phyloP scores from a whole-genome alignment of 2,888 invertebrate species.

The Vanessa cardui region DNA sequence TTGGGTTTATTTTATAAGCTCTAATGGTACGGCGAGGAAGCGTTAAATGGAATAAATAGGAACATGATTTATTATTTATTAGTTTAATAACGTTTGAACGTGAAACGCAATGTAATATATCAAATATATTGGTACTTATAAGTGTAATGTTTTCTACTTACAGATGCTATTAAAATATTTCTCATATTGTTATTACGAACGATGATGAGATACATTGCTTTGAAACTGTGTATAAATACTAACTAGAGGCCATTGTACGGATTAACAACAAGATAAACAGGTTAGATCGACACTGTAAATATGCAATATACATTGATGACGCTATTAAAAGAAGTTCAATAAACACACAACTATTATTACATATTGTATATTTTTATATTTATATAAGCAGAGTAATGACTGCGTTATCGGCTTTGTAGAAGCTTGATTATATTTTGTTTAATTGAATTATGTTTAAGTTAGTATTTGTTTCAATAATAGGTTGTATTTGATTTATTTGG shows the following conservation, averaged over 20 bases:
- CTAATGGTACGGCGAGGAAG: too few relatives aligned
- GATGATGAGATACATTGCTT: constrained; percentile 17
- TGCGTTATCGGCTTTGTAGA: too few relatives aligned
- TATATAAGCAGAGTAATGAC: background rate
- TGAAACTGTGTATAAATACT: constrained; percentile 31
- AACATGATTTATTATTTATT: too few relatives aligned
- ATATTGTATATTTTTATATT: background rate
- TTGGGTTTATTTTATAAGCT: too few relatives aligned
- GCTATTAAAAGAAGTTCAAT: constrained; percentile 33
- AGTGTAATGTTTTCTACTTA: background rate
- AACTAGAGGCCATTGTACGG: constrained; percentile 43
- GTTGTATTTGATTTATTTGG: too few relatives aligned
- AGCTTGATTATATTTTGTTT: too few relatives aligned
- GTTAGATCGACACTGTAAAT: constrained; percentile 37
- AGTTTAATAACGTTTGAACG: too few relatives aligned
- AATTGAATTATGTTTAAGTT: too few relatives aligned
- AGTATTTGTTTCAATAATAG: too few relatives aligned
- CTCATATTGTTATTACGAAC: constrained; percentile 9
- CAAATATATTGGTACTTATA: background rate
- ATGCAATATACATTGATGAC: constrained; percentile 27
- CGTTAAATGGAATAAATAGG: too few relatives aligned
- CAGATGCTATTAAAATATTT: background rate
- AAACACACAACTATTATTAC: constrained; percentile 22
- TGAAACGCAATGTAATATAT: too few relatives aligned
- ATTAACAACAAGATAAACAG: constrained; percentile 43